Base-by-base conservation (phyloP, 2,797 vertebrate genomes). In the Mormyrops attenuatus region DNA sequence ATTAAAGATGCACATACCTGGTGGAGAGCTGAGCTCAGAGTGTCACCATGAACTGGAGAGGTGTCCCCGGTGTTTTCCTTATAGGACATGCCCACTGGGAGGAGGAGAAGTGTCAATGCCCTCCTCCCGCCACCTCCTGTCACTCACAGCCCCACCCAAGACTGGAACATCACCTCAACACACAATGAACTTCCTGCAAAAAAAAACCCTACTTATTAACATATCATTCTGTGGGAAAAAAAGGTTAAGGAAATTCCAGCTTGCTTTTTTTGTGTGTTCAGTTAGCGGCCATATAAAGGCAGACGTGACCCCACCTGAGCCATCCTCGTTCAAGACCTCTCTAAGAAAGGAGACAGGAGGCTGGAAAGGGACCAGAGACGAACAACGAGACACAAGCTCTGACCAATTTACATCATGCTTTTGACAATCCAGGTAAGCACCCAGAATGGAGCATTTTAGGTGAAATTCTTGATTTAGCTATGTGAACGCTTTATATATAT, bases 381-480 rank as follows among this genome's bases (percentile, higher is more conserved):
- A 87, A 88, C 44, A 63, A 34, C 89, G 90, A 88, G 85, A 30
- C 86, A 50, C 49, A 38, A 44, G 88, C 77, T 60, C 47, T 22
- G 53, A 63, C 90, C n/a, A 20, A 87, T 20, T 90, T 85, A 90
- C 92, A 73, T 80, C 85, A 96, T 96, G 95, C 93, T 95, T 73
- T 93, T 91, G 69, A 93, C 85, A 88, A n/a, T 96, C 47, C 91
- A 94, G 92, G 93, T 93, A 92, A 52, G 89, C 0, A 20, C 44
- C 57, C 60, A 26, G 5, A n/a, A 73, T 41, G 13, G 6, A 87
- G 22, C 5, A 3, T 52, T 34, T 53, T 17, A 8, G 17, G 22
- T 87, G 44, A 22, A 55, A 20, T 53, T 34, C 30, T 87, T 55
- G 22, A 20, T 41, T 57, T 53, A 11, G 20, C 30, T 52, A 57